These are phyloP conservation scores for Coreoperca whiteheadi DNA, from an alignment of 2,113 vertebrate genomes.

Conservation along the genomic window DNA sequence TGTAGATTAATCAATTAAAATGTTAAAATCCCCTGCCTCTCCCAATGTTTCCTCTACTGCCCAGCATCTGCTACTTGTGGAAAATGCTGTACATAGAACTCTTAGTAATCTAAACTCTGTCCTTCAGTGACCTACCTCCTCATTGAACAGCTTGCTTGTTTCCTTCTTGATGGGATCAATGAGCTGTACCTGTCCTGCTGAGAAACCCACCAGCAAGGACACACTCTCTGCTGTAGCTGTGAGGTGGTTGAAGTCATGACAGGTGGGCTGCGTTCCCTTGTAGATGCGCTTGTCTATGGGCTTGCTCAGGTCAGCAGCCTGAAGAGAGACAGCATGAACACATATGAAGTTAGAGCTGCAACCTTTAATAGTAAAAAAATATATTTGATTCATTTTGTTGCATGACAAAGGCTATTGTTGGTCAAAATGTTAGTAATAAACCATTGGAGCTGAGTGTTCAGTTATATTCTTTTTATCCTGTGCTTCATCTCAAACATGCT, in stretches of 20 bases:
- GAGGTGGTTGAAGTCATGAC: constrained; percentile 99
- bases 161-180: constrained; percentile 99
- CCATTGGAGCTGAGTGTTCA: background rate
- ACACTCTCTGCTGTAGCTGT: constrained; percentile 98
- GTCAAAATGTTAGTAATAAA: background rate
- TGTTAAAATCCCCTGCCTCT: background rate
- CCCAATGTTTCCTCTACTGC: too few relatives aligned
- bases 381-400: background rate
- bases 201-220: constrained; percentile 98
- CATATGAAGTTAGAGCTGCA: background rate
- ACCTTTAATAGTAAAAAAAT: constrained; percentile 2
- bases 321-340: constrained; percentile 58
- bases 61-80: background rate
- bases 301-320: constrained; percentile 99
- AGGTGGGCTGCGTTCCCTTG: constrained; percentile 99
- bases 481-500: background rate
- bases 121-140: constrained; percentile 90
- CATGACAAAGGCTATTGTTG: background rate
- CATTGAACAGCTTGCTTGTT: constrained; percentile 99
- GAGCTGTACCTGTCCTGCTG: constrained; percentile 98
- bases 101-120: background rate
- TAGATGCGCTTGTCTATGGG: constrained; percentile 99
- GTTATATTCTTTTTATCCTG: background rate
- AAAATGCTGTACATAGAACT: background rate
- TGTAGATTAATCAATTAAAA: background rate